phyloP scores from a whole-genome alignment of 2,113 vertebrate genomes.

The Orycteropus afer region DNA sequence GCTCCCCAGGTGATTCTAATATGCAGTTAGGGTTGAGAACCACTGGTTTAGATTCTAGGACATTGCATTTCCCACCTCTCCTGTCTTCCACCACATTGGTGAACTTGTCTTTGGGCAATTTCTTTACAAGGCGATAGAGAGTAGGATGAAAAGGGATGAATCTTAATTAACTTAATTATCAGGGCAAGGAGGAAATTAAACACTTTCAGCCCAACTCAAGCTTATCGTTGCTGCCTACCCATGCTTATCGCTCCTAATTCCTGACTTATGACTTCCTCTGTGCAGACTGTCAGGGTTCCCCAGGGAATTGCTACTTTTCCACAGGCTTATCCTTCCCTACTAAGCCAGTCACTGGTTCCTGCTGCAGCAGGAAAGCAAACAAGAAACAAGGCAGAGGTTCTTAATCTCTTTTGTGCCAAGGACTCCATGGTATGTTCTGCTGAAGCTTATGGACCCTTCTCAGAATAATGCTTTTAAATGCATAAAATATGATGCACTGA shows the following conservation, averaged over 20 bases:
- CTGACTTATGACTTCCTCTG: not conserved
- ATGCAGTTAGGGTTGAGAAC: not conserved
- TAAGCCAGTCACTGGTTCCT: not conserved
- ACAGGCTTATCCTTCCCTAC: not conserved
- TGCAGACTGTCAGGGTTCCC: not conserved
- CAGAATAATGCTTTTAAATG: not conserved
- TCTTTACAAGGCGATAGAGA: not conserved
- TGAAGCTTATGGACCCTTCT: not conserved
- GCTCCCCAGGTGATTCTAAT: not conserved
- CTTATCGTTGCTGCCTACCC: not conserved
- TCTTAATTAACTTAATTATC: constrained; percentile 31
- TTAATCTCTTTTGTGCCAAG: not conserved
- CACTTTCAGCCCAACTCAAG: not conserved
- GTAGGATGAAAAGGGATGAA: not conserved
- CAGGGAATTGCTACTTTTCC: not conserved
- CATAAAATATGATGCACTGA: not conserved
- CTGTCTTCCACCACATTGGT: not conserved
- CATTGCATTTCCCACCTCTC: not conserved
- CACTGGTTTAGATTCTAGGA: not conserved
- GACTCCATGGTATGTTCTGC: not conserved
- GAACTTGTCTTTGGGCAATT: constrained; percentile 39
- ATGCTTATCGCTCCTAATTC: not conserved
- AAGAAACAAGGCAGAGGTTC: not conserved
- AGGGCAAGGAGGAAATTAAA: constrained; percentile 26
- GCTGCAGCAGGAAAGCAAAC: not conserved